A percentile compares a stretch with the other conserved stretches of the same genome.
Conservation (phyloP, 2,888 invertebrate species). For the Mythimna albipuncta region DNA sequence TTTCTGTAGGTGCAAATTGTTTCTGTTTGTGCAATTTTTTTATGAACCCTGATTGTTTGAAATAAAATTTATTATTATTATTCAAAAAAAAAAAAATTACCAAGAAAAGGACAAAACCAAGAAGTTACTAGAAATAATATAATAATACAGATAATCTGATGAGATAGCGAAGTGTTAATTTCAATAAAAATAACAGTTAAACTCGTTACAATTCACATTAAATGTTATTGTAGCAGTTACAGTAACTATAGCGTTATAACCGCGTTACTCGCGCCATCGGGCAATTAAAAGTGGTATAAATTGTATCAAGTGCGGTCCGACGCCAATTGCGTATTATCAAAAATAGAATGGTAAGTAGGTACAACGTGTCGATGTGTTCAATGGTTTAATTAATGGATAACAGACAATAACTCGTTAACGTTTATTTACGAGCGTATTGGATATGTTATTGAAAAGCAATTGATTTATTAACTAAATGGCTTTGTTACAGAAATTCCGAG, state of each 20-base stretch:
- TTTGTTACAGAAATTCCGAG: background rate
- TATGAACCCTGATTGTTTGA: no score
- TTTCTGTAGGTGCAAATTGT: no score
- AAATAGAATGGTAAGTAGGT: slow-evolving; percentile 59
- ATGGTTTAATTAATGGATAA: slow-evolving; percentile 75
- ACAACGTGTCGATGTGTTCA: slow-evolving; percentile 63
- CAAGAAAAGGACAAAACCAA: slow-evolving; percentile 13
- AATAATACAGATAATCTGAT: slow-evolving; percentile 54
- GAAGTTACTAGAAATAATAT: slow-evolving; percentile 19
- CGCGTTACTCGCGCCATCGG: slow-evolving; percentile 44
- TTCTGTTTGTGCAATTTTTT: no score
- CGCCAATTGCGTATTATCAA: slow-evolving; percentile 54
- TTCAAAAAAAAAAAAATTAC: background rate
- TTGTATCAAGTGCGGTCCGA: slow-evolving; percentile 47
- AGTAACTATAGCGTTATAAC: slow-evolving; percentile 55
- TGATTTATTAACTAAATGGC: slow-evolving; percentile 8
- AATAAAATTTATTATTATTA: no score
- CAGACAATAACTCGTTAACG: slow-evolving; percentile 67
- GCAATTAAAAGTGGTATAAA: slow-evolving; percentile 62
- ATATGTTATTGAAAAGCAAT: slow-evolving; percentile 13
- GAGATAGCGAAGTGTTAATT: slow-evolving; percentile 59
- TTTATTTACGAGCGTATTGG: slow-evolving; percentile 50
- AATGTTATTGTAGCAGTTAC: slow-evolving; percentile 60
- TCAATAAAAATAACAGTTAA: slow-evolving; percentile 63
- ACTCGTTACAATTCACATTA: slow-evolving; percentile 58